Evolutionary conservation across 2,888 invertebrate genomes (phyloP), one percentile per base, ranked within the genome.

Genomic region (Syrphus vitripennis): DNA sequence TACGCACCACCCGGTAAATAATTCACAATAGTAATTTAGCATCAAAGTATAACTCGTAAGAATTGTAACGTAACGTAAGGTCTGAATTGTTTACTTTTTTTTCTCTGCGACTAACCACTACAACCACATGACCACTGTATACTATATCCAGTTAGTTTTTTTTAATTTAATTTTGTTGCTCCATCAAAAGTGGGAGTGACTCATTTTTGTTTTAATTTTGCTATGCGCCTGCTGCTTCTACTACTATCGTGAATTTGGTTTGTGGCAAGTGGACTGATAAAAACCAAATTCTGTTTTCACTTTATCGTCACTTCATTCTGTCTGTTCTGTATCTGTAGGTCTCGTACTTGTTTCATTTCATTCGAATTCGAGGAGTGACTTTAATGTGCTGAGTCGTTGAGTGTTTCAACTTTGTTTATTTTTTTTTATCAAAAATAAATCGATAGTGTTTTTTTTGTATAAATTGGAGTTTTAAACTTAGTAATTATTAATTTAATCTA

Each of bases 131-230:
- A n/a, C n/a, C n/a, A n/a, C n/a, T n/a, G n/a, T n/a, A n/a, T n/a
- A n/a, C n/a, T n/a, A n/a, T n/a, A n/a, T n/a, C n/a, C n/a, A n/a
- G n/a, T n/a, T n/a, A n/a, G n/a, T n/a, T n/a, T n/a, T n/a, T 40
- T 42, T 12, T 57, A 16, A 24, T 7, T 31, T 31, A 9, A 48
- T 31, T 37, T 65, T 45, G 19, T 12, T 31, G 50, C 67, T 77
- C 72, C 69, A 63, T 4, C 3, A 7, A 37, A 45, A 79, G 42
- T 67, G 84, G 84, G 80, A 84, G 84, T 84, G 84, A 84, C 84
- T 80, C 84, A 77, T 45, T 67, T n/a, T 55, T 48, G 63, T 48
- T 65, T 72, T 37, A 50, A 7, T 42, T 31, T 42, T 29, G 14
- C 10, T 59, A 29, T 59, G 31, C 16, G 26, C 70, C 34, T 48